Base-by-base conservation (phyloP, 2,797 vertebrate species). In the Gadopsis bispinosus region DNA sequence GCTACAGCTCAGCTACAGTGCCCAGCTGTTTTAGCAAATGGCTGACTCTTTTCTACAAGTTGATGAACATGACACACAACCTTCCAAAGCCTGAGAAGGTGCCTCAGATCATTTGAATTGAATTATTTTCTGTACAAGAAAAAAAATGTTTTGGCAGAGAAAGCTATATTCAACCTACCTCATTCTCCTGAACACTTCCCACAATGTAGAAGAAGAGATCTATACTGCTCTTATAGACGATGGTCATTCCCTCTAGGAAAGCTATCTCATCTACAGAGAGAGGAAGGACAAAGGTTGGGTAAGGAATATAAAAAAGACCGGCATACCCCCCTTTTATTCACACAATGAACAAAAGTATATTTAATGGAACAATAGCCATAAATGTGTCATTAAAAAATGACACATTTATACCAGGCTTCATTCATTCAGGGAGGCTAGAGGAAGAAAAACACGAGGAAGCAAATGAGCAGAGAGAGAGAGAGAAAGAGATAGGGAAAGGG, bases 121-220 rank as follows among this genome's bases (percentile, higher is more conserved):
- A 8, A 54, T 56, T 58, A 31, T 58, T 71, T 43, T 50, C 26
- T 20, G 14, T 43, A n/a, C n/a, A 35, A 13, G 5, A 37, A 47
- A 56, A 56, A 14, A 20, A 47, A 33, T 50, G 26, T 37, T 55
- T 53, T 39, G 13, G 0, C 16, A 29, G 20, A 37, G 13, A 16
- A 8, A 39, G 3, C 16, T 17, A 2, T 59, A 69, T 50, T 31
- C 43, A 61, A 4, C 65, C 71, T 84, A 98, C 97, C 96, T 98
- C 97, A 0, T 98, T 98, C 90, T 98, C 97, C 56, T 96, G 95
- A 68, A 95, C 89, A 33, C 96, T 97, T 83, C 97, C 97, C 80
- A 96, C 96, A 75, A 98, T 96, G 0, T 97, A 98, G 91, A 98
- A 95, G 93, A 96, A 96, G 77, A 98, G 94, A 74, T 98, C 97